These are phyloP conservation scores for Rhinopomastus cyanomelas DNA, from an alignment of 2,113 vertebrate genomes.

Conservation along the genomic window DNA sequence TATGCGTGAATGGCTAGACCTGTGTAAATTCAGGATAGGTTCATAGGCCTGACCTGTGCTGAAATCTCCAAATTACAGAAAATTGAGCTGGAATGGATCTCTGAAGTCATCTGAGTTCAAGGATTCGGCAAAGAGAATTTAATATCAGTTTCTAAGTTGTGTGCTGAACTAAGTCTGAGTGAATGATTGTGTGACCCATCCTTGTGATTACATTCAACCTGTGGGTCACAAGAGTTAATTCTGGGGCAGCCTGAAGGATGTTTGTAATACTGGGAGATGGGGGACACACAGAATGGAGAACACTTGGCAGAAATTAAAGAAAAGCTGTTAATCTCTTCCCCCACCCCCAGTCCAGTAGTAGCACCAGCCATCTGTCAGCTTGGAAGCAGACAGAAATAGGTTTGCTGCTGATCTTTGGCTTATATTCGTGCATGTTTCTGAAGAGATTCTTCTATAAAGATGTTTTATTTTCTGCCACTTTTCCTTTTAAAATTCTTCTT, in stretches of 20 bases:
- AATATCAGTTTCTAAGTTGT: background rate
- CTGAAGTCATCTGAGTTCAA: constrained; percentile 52
- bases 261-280: background rate
- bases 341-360: background rate
- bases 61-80: constrained; percentile 25
- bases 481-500: constrained; percentile 51
- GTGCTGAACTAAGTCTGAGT: constrained; percentile 14
- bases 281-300: background rate
- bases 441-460: background rate
- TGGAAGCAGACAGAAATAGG: constrained; percentile 45
- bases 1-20: background rate
- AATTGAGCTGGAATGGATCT: constrained; percentile 33
- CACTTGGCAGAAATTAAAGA: constrained; percentile 46
- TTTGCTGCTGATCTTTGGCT: constrained; percentile 46
- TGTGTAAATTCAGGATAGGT: background rate
- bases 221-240: constrained; percentile 46
- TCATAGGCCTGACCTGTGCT: background rate
- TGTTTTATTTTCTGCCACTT: constrained; percentile 33
- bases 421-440: background rate
- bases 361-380: constrained; percentile 60
- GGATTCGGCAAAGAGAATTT: constrained; percentile 41
- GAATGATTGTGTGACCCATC: constrained; percentile 18
- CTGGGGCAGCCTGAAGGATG: constrained; percentile 14
- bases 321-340: constrained; percentile 51
- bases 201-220: constrained; percentile 28